Conservation (phyloP, 2,888 invertebrate genomes). For the Galerucella calmariensis region DNA sequence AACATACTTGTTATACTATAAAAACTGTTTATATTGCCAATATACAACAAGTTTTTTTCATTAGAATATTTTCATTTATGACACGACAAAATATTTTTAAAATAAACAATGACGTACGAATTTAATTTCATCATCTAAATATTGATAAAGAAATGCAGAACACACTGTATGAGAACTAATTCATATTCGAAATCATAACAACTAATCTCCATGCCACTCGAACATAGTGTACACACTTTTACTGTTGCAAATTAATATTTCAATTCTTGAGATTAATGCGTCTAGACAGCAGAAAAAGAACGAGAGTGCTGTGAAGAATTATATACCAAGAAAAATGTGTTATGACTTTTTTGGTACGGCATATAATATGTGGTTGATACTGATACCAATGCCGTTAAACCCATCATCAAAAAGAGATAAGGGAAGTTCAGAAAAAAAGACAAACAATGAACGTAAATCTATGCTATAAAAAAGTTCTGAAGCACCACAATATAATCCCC, state of each 20-base stretch:
- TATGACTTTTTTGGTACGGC: too few relatives aligned
- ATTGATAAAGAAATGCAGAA: background rate
- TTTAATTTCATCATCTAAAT: background rate
- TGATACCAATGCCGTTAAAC: too few relatives aligned
- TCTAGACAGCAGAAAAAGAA: background rate
- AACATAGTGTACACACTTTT: background rate
- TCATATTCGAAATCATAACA: background rate
- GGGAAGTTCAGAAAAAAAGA: too few relatives aligned
- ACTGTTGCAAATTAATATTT: background rate
- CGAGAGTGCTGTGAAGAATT: background rate
- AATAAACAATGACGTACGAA: constrained; percentile 1
- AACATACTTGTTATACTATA: background rate
- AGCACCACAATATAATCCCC: too few relatives aligned
- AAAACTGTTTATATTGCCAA: constrained; percentile 5
- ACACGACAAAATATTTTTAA: background rate
- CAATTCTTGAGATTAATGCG: background rate
- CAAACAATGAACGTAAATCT: too few relatives aligned
- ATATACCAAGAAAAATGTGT: background rate
- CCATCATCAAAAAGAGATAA: too few relatives aligned
- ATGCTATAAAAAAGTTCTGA: too few relatives aligned
- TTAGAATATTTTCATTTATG: background rate
- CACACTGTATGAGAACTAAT: background rate
- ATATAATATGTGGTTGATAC: too few relatives aligned
- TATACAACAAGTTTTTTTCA: background rate
- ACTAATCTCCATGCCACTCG: background rate